A percentile compares a stretch with the other conserved stretches of the same genome.
Conservation (phyloP, 2,113 vertebrate genomes). For the Syngnathus scovelli region DNA sequence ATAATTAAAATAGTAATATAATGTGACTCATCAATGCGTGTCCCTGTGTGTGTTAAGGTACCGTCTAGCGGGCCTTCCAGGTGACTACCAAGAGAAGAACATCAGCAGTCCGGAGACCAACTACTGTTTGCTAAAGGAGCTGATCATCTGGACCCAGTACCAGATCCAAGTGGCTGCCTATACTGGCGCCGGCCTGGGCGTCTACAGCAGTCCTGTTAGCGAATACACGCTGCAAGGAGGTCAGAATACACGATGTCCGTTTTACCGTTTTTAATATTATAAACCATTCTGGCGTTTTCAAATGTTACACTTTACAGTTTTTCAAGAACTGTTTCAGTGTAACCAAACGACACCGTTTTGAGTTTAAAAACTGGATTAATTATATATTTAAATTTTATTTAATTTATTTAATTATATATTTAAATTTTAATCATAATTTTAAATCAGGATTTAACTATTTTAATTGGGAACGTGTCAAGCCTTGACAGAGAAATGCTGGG, state of each 20-base stretch:
- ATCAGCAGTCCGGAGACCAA: slow-evolving; percentile 92
- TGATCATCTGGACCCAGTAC: slow-evolving; percentile 98
- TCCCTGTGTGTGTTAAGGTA: slow-evolving; percentile 71
- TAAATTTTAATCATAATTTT: too few relatives aligned
- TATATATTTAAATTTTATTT: too few relatives aligned
- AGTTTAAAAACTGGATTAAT: too few relatives aligned
- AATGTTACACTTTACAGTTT: too few relatives aligned
- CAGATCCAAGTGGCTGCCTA: slow-evolving; percentile 97
- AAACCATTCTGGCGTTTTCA: too few relatives aligned
- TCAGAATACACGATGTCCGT: slow-evolving; percentile 55
- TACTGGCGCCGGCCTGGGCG: slow-evolving; percentile 86
- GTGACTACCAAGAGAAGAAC: slow-evolving; percentile 89
- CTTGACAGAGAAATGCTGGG: too few relatives aligned
- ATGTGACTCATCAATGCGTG: slow-evolving; percentile 3
- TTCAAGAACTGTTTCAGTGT: too few relatives aligned
- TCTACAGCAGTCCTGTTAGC: slow-evolving; percentile 82
- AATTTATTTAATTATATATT: too few relatives aligned
- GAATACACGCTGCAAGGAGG: slow-evolving; percentile 96
- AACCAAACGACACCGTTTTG: too few relatives aligned
- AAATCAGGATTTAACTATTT: too few relatives aligned
- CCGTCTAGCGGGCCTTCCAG: slow-evolving; percentile 87
- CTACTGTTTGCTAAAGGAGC: slow-evolving; percentile 90
- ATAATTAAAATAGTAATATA: neutral
- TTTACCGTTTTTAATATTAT: too few relatives aligned
- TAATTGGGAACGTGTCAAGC: too few relatives aligned